These are phyloP conservation scores for Acrocephalus kingi DNA, from an alignment of 2,113 vertebrate species.

Conservation along the genomic window DNA sequence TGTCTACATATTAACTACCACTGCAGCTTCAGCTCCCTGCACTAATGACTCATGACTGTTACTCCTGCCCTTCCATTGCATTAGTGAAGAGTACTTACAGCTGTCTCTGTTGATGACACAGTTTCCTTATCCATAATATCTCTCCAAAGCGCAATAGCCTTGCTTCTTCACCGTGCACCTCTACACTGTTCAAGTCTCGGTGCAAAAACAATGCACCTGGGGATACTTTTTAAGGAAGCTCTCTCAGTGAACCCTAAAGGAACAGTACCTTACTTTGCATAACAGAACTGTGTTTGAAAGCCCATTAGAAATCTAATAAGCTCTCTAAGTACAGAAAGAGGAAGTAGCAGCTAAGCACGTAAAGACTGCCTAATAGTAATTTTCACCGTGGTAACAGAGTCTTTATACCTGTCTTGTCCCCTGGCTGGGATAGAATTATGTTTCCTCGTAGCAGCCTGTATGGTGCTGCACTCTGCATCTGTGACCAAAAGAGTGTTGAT, in stretches of 20 bases:
- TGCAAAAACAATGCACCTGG: neutral
- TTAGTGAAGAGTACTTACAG: neutral
- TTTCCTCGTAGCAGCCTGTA: neutral
- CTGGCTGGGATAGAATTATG: neutral
- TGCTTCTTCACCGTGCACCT: neutral
- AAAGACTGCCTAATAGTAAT: neutral
- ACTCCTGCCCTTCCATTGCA: neutral
- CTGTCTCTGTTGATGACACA: neutral
- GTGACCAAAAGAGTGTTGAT: neutral
- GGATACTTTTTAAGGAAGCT: neutral
- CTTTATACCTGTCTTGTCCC: neutral
- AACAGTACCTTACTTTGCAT: conserved; percentile 7
- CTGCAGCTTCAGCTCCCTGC: neutral
- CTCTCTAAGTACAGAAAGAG: neutral
- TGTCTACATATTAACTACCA: neutral
- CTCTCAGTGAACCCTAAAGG: neutral
- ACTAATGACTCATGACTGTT: neutral
- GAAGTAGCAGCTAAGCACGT: neutral
- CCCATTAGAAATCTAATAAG: neutral
- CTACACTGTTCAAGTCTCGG: neutral
- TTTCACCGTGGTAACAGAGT: neutral
- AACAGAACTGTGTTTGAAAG: conserved; percentile 10
- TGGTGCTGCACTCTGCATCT: neutral
- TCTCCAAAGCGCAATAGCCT: neutral
- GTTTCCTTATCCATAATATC: neutral